Evolutionary conservation across 2,113 vertebrate species (phyloP).

Genomic region (Semnornis frantzii): DNA sequence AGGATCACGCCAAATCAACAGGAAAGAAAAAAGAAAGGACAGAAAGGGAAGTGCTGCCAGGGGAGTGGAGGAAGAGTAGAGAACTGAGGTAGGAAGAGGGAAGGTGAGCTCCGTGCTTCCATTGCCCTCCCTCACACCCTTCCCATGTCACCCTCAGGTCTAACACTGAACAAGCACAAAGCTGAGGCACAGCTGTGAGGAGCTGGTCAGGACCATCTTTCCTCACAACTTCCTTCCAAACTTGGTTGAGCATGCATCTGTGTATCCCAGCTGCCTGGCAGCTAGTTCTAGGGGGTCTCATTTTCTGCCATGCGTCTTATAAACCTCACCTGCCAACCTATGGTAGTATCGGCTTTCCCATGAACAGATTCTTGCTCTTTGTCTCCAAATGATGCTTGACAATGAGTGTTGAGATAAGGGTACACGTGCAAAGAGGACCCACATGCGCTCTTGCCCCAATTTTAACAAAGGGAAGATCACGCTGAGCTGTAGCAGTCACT

Average conservation of each 20-base stretch:
- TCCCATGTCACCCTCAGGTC: not conserved
- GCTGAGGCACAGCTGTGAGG: fast-evolving
- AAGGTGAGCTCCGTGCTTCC: not conserved
- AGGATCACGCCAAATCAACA: not conserved
- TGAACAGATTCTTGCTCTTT: not conserved
- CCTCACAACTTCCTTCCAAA: not conserved
- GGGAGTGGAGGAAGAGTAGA: not conserved
- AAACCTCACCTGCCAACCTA: not conserved
- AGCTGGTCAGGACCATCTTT: not conserved
- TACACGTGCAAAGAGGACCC: not conserved
- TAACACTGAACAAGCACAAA: not conserved
- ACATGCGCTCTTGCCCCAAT: not conserved
- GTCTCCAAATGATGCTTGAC: not conserved
- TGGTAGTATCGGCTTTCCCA: fast-evolving
- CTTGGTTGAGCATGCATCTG: fast-evolving
- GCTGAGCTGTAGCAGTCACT: not conserved
- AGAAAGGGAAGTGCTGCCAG: not conserved
- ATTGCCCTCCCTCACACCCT: not conserved
- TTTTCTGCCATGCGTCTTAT: not conserved
- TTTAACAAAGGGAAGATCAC: not conserved
- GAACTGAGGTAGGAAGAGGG: not conserved
- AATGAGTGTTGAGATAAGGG: not conserved
- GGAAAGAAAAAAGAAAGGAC: not conserved
- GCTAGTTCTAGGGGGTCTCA: not conserved
- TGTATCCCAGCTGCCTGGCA: not conserved